phyloP scores from a whole-genome alignment of 92 coral and sea anemone genomes.

The Actinernus sp. region DNA sequence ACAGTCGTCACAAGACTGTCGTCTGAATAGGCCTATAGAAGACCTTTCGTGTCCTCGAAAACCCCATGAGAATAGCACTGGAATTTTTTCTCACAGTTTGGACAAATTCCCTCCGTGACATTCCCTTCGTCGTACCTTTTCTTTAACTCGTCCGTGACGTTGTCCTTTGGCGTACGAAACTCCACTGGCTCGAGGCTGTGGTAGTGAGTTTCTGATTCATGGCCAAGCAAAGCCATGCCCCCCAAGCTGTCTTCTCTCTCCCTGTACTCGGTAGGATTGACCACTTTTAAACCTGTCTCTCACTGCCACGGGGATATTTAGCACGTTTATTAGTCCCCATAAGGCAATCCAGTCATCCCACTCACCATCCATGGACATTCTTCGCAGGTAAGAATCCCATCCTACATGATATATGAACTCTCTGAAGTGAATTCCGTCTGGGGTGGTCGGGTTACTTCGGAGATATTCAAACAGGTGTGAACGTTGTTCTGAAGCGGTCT shows the following conservation, averaged over 20 bases:
- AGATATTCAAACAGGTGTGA: too few species aligned
- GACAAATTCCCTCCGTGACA: too few species aligned
- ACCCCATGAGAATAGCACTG: not conserved
- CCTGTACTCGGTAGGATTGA: not conserved
- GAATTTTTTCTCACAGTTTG: constrained; percentile 1
- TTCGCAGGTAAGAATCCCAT: not conserved
- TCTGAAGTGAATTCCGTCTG: too few species aligned
- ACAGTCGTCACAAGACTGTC: constrained; percentile 4
- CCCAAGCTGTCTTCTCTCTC: not conserved
- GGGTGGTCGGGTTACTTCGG: too few species aligned
- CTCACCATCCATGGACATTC: too few species aligned
- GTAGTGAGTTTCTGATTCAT: constrained; percentile 5
- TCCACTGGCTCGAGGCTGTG: too few species aligned
- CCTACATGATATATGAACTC: too few species aligned
- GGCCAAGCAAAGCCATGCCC: constrained; percentile 5
- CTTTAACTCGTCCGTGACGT: too few species aligned
- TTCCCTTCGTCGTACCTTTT: too few species aligned
- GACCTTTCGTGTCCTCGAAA: constrained; percentile 8
- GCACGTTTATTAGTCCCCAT: constrained; percentile 10
- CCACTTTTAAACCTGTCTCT: not conserved
- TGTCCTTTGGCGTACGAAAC: too few species aligned
- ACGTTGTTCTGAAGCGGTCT: too few species aligned
- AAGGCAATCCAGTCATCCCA: not conserved
- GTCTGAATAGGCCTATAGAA: not conserved
- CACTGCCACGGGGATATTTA: not conserved